Conservation (phyloP, 2,888 invertebrate genomes). For the Molorchus minor region DNA sequence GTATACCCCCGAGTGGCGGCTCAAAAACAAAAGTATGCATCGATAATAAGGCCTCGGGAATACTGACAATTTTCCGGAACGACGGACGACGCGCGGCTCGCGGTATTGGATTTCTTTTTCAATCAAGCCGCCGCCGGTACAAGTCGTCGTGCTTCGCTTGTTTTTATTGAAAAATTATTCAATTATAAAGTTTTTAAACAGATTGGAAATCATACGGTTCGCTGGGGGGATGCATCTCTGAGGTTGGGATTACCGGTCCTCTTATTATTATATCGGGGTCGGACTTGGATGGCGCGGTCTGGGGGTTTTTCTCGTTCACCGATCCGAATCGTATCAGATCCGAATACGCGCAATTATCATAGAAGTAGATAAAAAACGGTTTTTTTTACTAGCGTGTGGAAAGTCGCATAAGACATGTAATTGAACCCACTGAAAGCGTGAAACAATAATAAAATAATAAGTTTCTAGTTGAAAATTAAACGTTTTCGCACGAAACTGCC, state of each 20-base stretch:
- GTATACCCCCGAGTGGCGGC: too few relatives aligned
- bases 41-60: slow-evolving; percentile 53
- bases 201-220: slow-evolving; percentile 62
- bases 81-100: slow-evolving; percentile 38
- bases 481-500: too few relatives aligned
- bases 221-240: slow-evolving; percentile 42
- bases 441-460: too few relatives aligned
- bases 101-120: slow-evolving; percentile 58
- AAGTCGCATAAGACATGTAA: too few relatives aligned
- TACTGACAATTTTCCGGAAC: slow-evolving; percentile 57
- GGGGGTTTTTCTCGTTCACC: not conserved
- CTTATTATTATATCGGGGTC: slow-evolving; percentile 15
- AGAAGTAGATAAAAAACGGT: too few relatives aligned
- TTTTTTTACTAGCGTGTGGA: too few relatives aligned
- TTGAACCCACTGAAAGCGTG: too few relatives aligned
- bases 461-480: too few relatives aligned
- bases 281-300: slow-evolving; percentile 5
- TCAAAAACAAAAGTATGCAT: slow-evolving; percentile 38
- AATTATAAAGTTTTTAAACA: slow-evolving; percentile 63
- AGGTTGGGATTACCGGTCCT: slow-evolving; percentile 46
- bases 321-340: too few relatives aligned
- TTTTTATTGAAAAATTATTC: slow-evolving; percentile 64
- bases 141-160: slow-evolving; percentile 56
- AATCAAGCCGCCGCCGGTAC: slow-evolving; percentile 50
- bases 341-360: too few relatives aligned